These are phyloP conservation scores for Ailurus styani DNA, from an alignment of 2,113 vertebrate genomes.

Conservation along the genomic window DNA sequence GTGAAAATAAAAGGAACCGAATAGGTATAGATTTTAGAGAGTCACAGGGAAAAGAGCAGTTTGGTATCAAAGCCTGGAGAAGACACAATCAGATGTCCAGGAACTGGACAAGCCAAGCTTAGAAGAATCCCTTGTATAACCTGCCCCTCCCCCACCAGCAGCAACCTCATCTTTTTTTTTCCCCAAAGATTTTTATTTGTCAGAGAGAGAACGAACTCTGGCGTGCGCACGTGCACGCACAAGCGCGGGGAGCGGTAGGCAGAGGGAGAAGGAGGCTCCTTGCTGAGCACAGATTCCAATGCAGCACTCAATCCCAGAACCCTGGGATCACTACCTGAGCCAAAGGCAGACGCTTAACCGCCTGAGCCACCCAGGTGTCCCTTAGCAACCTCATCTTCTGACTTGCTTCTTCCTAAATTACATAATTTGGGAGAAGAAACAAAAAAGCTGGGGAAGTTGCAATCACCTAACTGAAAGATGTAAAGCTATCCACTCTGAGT, in stretches of 20 bases:
- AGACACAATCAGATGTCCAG: background rate
- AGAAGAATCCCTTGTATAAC: background rate
- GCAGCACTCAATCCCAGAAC: background rate
- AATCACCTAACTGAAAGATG: background rate
- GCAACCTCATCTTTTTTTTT: background rate
- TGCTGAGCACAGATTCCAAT: background rate
- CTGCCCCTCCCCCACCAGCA: background rate
- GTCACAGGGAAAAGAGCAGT: background rate
- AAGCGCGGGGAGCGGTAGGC: too few species aligned
- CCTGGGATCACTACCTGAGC: background rate
- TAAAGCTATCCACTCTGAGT: background rate
- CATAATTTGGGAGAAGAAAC: background rate
- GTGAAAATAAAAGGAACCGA: background rate
- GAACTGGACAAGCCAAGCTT: background rate
- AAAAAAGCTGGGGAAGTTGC: background rate
- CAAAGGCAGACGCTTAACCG: too few species aligned
- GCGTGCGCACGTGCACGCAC: too few species aligned
- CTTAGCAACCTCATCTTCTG: background rate
- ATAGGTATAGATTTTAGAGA: background rate
- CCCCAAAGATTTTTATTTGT: background rate
- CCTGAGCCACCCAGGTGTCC: background rate
- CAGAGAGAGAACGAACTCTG: too few species aligned
- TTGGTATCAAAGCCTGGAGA: background rate
- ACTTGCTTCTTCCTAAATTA: constrained; percentile 1
- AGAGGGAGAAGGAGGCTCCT: background rate